These are phyloP conservation scores for Marmota monax DNA, from an alignment of 2,113 vertebrate species.

Conservation along the genomic window DNA sequence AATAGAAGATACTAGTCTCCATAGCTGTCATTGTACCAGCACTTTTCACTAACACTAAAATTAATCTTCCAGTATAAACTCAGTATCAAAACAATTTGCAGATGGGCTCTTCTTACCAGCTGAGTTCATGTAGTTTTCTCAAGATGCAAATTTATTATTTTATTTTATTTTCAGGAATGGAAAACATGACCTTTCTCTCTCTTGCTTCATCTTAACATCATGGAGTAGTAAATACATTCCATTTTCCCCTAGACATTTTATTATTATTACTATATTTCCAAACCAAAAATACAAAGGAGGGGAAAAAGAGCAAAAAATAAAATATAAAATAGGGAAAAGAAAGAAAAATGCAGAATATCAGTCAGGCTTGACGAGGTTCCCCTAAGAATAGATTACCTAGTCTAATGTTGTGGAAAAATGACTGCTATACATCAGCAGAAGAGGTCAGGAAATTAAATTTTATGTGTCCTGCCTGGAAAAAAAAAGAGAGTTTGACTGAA, in stretches of 20 bases:
- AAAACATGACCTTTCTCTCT: conserved; percentile 56
- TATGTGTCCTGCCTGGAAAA: conserved; percentile 73
- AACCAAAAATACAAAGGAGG: conserved; percentile 43
- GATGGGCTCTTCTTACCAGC: background rate
- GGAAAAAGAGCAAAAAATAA: conserved; percentile 54
- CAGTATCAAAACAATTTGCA: background rate
- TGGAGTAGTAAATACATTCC: conserved; percentile 58
- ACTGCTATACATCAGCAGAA: conserved; percentile 82
- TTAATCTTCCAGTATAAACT: conserved; percentile 34
- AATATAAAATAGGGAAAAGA: conserved; percentile 65
- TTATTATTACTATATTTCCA: conserved; percentile 56
- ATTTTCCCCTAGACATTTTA: conserved; percentile 48
- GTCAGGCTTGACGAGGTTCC: conserved; percentile 79
- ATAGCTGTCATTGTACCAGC: background rate
- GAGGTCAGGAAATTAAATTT: conserved; percentile 85
- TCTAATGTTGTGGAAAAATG: conserved; percentile 87
- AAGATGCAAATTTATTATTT: conserved; percentile 60
- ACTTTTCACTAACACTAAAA: conserved; percentile 37
- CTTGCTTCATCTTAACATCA: conserved; percentile 17
- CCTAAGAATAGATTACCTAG: conserved; percentile 85
- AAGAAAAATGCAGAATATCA: conserved; percentile 82
- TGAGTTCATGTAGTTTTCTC: conserved; percentile 50
- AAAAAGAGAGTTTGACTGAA: conserved; percentile 64
- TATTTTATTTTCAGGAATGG: conserved; percentile 63
- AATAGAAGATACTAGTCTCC: conserved; percentile 41